A percentile compares a stretch with the other conserved stretches of the same genome.
Evolutionary conservation across 1,140 invertebrate species (phyloP).

Genomic region (Pseudobourletiella spinata): DNA sequence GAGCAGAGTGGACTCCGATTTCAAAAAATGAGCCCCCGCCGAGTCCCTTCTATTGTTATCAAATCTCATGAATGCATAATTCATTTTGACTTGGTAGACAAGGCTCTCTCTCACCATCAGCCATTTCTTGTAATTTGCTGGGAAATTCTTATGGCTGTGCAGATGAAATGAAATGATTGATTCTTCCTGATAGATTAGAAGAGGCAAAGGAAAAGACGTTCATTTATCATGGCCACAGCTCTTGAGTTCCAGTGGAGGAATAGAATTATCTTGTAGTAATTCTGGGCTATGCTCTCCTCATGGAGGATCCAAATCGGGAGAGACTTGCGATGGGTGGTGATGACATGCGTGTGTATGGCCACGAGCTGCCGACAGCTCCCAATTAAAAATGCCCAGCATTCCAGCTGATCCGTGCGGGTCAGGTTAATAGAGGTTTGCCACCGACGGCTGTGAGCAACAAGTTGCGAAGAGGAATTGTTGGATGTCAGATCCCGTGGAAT

Average conservation of each 20-base stretch:
- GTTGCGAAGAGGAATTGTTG: too few species aligned
- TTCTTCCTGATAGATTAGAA: conserved; percentile 2
- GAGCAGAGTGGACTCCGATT: neutral
- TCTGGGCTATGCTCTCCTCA: neutral
- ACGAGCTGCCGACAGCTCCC: too few species aligned
- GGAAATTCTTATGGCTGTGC: neutral
- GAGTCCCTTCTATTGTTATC: conserved; percentile 2
- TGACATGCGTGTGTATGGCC: too few species aligned
- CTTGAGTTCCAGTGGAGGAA: neutral
- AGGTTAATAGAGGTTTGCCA: too few species aligned
- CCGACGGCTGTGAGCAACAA: too few species aligned
- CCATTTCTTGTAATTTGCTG: neutral
- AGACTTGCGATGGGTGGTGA: too few species aligned
- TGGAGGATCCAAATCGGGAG: neutral
- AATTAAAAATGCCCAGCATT: too few species aligned
- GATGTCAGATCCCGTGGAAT: too few species aligned
- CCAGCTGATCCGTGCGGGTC: too few species aligned
- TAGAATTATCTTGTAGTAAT: neutral
- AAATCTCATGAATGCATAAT: conserved; percentile 4
- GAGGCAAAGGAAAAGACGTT: neutral
- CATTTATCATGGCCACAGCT: neutral
- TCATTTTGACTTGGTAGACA: neutral
- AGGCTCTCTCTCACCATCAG: neutral
- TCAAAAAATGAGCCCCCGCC: neutral
- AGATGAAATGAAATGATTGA: neutral